A percentile compares a stretch with the other conserved stretches of the same genome.
These are phyloP conservation scores for Lydus trimaculatus DNA, from an alignment of 2,888 invertebrate genomes.

Conservation along the genomic window DNA sequence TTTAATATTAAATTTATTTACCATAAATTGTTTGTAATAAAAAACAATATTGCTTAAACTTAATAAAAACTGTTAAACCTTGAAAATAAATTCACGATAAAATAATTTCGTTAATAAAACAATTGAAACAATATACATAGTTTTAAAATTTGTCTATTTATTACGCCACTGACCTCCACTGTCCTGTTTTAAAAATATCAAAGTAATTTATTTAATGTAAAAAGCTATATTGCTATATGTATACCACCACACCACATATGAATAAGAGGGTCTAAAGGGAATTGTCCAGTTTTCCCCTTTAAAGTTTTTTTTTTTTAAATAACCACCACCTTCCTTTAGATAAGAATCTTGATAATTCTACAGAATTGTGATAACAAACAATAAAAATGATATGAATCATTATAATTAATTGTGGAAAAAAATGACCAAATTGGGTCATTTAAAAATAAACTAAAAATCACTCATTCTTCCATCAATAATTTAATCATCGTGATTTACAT, in stretches of 20 bases:
- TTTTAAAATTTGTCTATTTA: neutral
- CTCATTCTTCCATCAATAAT: neutral
- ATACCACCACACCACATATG: too few relatives aligned
- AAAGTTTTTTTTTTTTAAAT: neutral
- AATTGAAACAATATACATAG: neutral
- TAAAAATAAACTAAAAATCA: neutral
- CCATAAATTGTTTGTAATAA: neutral
- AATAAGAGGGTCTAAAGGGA: neutral
- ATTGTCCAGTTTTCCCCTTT: neutral
- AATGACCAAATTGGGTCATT: neutral
- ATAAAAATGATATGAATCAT: neutral
- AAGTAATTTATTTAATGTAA: neutral
- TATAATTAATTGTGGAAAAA: neutral
- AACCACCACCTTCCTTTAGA: neutral
- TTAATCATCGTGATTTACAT: neutral
- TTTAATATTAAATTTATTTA: neutral
- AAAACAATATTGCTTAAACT: neutral
- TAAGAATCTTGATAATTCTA: too few relatives aligned
- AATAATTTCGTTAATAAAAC: neutral
- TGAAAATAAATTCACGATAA: neutral
- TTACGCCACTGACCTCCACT: neutral
- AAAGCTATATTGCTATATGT: neutral
- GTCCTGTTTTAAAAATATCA: neutral
- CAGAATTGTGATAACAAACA: neutral
- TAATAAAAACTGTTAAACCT: neutral